Conservation (phyloP, 2,888 invertebrate species). For the Schizotus pectinicornis region DNA sequence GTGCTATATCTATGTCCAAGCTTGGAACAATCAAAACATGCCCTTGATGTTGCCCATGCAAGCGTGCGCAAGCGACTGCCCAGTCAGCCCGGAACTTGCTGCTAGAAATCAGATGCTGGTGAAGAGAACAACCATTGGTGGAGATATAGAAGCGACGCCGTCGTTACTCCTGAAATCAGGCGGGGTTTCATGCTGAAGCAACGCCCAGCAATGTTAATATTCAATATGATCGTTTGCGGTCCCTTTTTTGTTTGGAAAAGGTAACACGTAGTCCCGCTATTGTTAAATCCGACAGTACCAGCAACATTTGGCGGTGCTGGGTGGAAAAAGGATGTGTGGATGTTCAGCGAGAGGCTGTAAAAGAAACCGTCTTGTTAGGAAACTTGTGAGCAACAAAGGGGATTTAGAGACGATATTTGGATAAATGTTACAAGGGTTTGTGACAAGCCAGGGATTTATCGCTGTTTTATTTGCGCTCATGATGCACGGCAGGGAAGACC, state of each 20-base stretch:
- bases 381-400: no score
- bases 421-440: no score
- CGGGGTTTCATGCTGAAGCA: conserved; percentile 16
- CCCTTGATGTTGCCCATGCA: conserved; percentile 25
- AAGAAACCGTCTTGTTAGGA: no score
- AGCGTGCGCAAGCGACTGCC: conserved; percentile 52
- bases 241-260: conserved; percentile 29
- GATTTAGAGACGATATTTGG: no score
- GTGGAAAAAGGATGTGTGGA: background rate
- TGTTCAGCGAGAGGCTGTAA: background rate
- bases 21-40: background rate
- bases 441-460: no score
- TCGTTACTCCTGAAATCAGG: conserved; percentile 16
- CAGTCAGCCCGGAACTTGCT: conserved; percentile 33
- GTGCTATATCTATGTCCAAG: background rate
- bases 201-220: conserved; percentile 29
- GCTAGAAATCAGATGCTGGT: conserved; percentile 39
- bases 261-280: conserved; percentile 16
- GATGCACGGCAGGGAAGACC: no score
- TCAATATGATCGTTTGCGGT: conserved; percentile 28
- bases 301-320: conserved; percentile 3
- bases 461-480: no score
- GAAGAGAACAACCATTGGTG: conserved; percentile 35
- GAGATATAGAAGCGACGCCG: conserved; percentile 18
- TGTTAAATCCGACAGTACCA: conserved; percentile 17